phyloP scores from a whole-genome alignment of 30 jellyfish, hydroid and myxozoan species.

The Euphysa ruthae region DNA sequence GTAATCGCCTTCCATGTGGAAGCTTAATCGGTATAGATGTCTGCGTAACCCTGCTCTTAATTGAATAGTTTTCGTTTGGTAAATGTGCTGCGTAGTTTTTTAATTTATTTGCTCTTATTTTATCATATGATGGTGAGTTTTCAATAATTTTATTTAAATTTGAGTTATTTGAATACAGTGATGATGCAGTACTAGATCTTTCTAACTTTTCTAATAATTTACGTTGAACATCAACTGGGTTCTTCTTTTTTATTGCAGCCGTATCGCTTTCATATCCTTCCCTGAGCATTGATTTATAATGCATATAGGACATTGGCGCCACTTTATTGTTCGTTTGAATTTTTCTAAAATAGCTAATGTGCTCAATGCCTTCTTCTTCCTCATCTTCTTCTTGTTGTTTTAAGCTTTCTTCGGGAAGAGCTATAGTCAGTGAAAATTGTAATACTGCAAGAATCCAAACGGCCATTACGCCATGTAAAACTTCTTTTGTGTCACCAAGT shows the following conservation, averaged over 20 bases:
- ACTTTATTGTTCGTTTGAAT: slow-evolving; percentile 52
- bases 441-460: slow-evolving; percentile 90
- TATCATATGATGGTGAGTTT: too few species aligned
- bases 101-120: too few species aligned
- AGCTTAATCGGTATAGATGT: too few species aligned
- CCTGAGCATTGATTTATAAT: slow-evolving; percentile 74
- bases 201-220: slow-evolving; percentile 2
- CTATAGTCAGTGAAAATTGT: slow-evolving; percentile 88
- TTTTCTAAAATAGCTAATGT: slow-evolving; percentile 8
- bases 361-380: slow-evolving; percentile 27
- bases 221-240: slow-evolving; percentile 6
- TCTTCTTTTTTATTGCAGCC: neutral
- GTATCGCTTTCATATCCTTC: slow-evolving; percentile 27
- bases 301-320: slow-evolving; percentile 88
- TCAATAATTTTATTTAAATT: too few species aligned
- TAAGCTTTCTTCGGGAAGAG: slow-evolving; percentile 88
- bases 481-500: neutral
- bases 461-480: slow-evolving; percentile 68
- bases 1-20: slow-evolving; percentile 11
- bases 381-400: slow-evolving; percentile 57
- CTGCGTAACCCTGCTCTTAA: too few species aligned
- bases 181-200: neutral
- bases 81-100: too few species aligned
- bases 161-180: neutral
- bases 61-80: too few species aligned